A percentile compares a stretch with the other conserved stretches of the same genome.
Evolutionary conservation across 2,797 vertebrate genomes (phyloP).

Genomic region (Pterois miles): DNA sequence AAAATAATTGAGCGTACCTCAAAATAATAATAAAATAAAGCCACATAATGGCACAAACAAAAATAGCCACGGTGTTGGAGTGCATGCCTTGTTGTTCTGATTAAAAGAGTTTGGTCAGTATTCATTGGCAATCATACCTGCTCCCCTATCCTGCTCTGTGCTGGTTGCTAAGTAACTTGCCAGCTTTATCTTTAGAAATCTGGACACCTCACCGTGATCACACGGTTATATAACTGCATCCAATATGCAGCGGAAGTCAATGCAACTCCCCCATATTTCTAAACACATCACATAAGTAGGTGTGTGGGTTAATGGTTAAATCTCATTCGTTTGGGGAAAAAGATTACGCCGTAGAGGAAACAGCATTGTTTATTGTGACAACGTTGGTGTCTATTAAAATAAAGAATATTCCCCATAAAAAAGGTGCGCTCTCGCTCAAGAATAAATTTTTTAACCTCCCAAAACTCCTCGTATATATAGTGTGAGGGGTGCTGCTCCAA

Average conservation of each 20-base stretch:
- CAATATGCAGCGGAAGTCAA: slow-evolving; percentile 62
- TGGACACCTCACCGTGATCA: slow-evolving; percentile 67
- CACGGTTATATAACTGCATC: slow-evolving; percentile 65
- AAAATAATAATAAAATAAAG: neutral
- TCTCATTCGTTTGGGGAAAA: neutral
- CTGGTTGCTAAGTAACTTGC: slow-evolving; percentile 77
- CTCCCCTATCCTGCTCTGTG: slow-evolving; percentile 54
- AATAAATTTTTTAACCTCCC: neutral
- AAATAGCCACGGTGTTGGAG: slow-evolving; percentile 52
- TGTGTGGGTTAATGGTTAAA: slow-evolving; percentile 24
- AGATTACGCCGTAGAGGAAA: neutral
- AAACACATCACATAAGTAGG: slow-evolving; percentile 61
- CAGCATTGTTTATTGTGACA: neutral
- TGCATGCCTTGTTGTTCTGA: slow-evolving; percentile 39
- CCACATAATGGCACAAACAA: neutral
- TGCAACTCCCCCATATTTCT: slow-evolving; percentile 63
- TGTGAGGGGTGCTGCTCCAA: slow-evolving; percentile 7
- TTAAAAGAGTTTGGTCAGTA: slow-evolving; percentile 57
- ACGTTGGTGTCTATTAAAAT: neutral
- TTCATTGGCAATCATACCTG: slow-evolving; percentile 61
- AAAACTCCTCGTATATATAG: neutral
- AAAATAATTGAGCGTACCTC: neutral
- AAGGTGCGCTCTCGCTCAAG: neutral
- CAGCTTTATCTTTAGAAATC: slow-evolving; percentile 76
- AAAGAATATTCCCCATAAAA: neutral